phyloP scores from a whole-genome alignment of 1,140 invertebrate species.

The Cherax quadricarinatus region DNA sequence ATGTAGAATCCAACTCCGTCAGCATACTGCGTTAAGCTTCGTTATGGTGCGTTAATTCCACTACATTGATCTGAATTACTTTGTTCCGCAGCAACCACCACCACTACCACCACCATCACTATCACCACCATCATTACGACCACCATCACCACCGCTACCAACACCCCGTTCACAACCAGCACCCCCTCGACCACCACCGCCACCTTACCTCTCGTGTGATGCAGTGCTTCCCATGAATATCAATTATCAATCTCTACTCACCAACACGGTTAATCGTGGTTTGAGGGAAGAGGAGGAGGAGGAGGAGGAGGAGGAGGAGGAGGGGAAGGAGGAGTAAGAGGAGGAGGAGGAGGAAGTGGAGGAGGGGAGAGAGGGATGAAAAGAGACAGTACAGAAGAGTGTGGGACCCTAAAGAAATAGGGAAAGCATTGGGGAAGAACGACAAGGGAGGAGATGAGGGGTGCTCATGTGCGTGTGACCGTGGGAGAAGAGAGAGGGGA shows the following conservation, averaged over 20 bases:
- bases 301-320: neutral
- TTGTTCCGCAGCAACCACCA: too few species aligned
- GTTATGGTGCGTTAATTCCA: too few species aligned
- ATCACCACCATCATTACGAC: neutral
- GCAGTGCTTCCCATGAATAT: slow-evolving; percentile 50
- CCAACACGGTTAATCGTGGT: slow-evolving; percentile 49
- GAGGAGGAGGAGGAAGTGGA: too few species aligned
- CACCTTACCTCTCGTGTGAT: slow-evolving; percentile 51
- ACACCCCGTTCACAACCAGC: slow-evolving; percentile 7
- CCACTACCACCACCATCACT: neutral
- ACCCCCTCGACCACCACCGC: slow-evolving; percentile 45
- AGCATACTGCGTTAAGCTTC: too few species aligned
- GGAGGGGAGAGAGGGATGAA: neutral
- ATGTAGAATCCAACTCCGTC: too few species aligned
- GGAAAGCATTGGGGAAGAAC: neutral
- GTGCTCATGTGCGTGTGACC: slow-evolving; percentile 7
- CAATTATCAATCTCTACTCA: slow-evolving; percentile 68
- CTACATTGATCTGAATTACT: too few species aligned
- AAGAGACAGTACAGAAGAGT: neutral
- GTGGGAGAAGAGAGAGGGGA: slow-evolving; percentile 36
- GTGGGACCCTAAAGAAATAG: neutral
- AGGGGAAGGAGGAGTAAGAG: too few species aligned
- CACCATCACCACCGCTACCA: slow-evolving; percentile 60
- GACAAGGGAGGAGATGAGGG: neutral
- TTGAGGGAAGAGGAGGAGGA: slow-evolving; percentile 8